Percentiles rank a stretch among this genome's conserved stretches.
phyloP scores from a whole-genome alignment of 2,797 vertebrate genomes.

The Esox lucius region DNA sequence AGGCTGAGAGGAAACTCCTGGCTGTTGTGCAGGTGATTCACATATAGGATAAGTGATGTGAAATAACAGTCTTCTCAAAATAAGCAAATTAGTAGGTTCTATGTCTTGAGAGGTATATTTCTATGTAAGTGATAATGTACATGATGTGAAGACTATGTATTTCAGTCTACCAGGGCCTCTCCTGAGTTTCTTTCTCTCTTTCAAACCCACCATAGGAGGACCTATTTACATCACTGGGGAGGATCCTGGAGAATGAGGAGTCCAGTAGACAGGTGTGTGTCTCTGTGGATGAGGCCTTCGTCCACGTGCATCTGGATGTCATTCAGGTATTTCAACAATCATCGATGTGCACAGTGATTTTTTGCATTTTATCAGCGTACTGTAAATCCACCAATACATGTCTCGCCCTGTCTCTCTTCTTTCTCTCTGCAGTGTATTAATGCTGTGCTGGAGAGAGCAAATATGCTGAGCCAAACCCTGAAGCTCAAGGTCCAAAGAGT shows the following conservation, averaged over 20 bases:
- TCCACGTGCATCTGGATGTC: conserved; percentile 59
- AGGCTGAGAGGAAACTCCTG: conserved; percentile 39
- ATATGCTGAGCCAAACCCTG: conserved; percentile 30
- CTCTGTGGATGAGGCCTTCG: conserved; percentile 49
- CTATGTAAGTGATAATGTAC: not conserved
- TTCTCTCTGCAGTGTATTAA: conserved; percentile 49
- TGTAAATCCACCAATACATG: not conserved
- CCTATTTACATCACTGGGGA: conserved; percentile 17
- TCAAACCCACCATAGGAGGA: conserved; percentile 40
- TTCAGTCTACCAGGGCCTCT: not conserved
- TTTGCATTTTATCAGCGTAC: not conserved
- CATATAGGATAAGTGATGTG: not conserved
- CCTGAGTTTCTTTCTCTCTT: conserved; percentile 2
- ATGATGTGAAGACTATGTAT: not conserved
- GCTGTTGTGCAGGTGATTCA: conserved; percentile 45
- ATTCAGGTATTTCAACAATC: conserved; percentile 52
- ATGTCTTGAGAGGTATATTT: not conserved
- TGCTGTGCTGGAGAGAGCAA: conserved; percentile 7
- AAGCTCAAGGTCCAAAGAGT: conserved; percentile 16
- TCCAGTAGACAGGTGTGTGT: not conserved
- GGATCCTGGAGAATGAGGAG: conserved; percentile 43
- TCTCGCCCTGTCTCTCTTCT: not conserved
- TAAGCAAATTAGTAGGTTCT: not conserved
- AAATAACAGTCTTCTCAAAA: conserved; percentile 1
- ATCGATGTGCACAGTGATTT: not conserved